Conservation (phyloP, 2,797 vertebrate genomes). For the Sebastes vulpes region DNA sequence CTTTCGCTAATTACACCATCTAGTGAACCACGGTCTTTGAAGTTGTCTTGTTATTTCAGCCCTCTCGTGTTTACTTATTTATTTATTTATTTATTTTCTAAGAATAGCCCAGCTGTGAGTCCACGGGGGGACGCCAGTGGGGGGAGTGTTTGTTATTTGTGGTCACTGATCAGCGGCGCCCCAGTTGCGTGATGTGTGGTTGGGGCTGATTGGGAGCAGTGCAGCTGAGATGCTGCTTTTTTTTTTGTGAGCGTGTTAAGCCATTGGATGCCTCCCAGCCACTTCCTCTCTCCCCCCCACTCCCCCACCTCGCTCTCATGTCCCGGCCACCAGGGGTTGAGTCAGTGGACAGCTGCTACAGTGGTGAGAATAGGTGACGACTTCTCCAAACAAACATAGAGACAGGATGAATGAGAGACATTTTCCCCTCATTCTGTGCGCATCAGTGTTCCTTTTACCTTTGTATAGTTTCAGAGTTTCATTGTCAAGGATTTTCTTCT, state of each 20-base stretch:
- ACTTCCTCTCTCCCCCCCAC: not conserved
- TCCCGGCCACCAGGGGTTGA: conserved; percentile 19
- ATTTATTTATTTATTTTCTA: conserved; percentile 40
- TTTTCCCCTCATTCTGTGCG: conserved; percentile 38
- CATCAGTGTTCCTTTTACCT: conserved; percentile 57
- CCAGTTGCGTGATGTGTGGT: conserved; percentile 42
- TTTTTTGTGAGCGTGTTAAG: conserved; percentile 18
- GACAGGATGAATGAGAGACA: conserved; percentile 13
- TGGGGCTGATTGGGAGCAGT: conserved; percentile 25
- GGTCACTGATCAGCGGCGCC: conserved; percentile 60
- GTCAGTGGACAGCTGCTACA: conserved; percentile 40
- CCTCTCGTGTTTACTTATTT: not conserved
- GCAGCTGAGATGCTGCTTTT: conserved; percentile 49
- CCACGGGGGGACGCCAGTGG: not conserved
- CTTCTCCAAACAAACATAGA: conserved; percentile 29
- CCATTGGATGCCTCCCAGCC: conserved; percentile 45
- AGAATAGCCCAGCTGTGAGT: conserved; percentile 68
- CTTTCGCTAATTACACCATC: conserved; percentile 32
- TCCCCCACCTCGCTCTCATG: not conserved
- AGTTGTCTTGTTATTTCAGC: conserved; percentile 38
- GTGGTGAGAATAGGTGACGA: conserved; percentile 20
- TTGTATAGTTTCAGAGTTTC: conserved; percentile 60
- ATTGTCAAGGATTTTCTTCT: conserved; percentile 74
- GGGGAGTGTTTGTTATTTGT: conserved; percentile 56
- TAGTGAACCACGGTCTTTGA: conserved; percentile 1